Evolutionary conservation across 1,140 invertebrate species (phyloP).

Genomic region (Temnothorax curvispinosus): DNA sequence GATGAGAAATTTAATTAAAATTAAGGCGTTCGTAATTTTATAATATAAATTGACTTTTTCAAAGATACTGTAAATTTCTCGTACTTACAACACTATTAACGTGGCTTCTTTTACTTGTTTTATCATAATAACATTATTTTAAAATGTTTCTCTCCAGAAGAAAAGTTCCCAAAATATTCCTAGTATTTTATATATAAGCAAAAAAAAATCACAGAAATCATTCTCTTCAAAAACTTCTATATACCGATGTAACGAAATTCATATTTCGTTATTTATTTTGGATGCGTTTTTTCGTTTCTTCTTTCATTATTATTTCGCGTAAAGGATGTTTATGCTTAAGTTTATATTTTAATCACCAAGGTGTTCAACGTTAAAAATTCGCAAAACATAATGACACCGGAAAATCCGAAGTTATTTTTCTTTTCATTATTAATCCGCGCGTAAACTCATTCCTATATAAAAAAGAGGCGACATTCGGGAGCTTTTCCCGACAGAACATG

Average conservation of each 20-base stretch:
- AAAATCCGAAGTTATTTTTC: neutral
- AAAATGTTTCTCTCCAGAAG: neutral
- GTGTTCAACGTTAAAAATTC: neutral
- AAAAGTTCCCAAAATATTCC: neutral
- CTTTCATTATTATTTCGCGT: neutral
- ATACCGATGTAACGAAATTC: neutral
- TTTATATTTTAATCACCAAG: neutral
- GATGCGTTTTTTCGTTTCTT: neutral
- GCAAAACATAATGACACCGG: neutral
- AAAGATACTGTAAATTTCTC: constrained; percentile 1
- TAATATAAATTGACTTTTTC: constrained; percentile 17
- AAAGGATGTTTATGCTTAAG: neutral
- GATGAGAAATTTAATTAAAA: constrained; percentile 48
- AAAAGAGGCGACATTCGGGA: neutral
- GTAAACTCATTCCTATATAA: constrained; percentile 14
- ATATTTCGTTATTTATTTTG: neutral
- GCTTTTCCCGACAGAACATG: too few relatives aligned
- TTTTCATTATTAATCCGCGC: neutral
- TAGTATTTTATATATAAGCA: neutral
- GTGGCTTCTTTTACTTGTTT: neutral
- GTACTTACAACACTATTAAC: neutral
- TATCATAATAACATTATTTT: neutral
- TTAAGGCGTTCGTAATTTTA: constrained; percentile 18
- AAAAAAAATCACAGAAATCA: neutral
- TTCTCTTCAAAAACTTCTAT: neutral